A percentile compares a stretch with the other conserved stretches of the same genome.
Conservation (phyloP, 2,888 invertebrate genomes). For the Xanthorhoe designata region DNA sequence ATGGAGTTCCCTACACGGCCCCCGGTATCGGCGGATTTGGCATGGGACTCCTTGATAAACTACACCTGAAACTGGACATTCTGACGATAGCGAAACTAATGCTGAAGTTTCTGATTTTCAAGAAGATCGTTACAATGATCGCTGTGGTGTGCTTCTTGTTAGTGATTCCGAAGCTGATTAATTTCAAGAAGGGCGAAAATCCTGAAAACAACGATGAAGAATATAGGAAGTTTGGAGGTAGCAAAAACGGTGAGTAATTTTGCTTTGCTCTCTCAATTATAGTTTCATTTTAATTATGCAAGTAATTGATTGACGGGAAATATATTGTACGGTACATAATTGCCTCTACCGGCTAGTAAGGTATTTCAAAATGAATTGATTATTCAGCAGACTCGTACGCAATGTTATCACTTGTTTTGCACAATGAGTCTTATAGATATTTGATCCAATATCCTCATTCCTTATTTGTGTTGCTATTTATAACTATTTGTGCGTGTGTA, state of each 20-base stretch:
- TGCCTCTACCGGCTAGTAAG: constrained; percentile 27
- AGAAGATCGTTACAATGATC: constrained; percentile 92
- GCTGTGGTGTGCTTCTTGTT: constrained; percentile 90
- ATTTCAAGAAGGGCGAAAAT: constrained; percentile 73
- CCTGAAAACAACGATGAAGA: constrained; percentile 65
- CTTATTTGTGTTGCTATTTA: neutral
- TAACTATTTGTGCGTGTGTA: neutral
- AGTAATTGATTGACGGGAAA: constrained; percentile 20
- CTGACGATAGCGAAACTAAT: constrained; percentile 90
- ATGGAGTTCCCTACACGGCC: constrained; percentile 85
- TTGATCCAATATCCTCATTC: neutral
- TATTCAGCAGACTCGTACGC: constrained; percentile 25
- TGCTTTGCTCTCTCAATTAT: constrained; percentile 24
- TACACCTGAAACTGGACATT: constrained; percentile 89
- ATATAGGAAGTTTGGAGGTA: constrained; percentile 61
- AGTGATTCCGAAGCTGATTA: constrained; percentile 90
- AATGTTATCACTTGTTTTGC: constrained; percentile 10
- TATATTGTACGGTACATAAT: constrained; percentile 20
- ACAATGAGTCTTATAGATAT: neutral
- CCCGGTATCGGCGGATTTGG: constrained; percentile 57
- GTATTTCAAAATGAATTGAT: constrained; percentile 28
- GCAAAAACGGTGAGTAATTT: constrained; percentile 57
- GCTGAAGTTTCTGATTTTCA: constrained; percentile 91
- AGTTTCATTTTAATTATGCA: constrained; percentile 5
- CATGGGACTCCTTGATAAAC: constrained; percentile 86